Percentiles rank a stretch among this genome's conserved stretches.
These are phyloP conservation scores for Verasper variegatus DNA, from an alignment of 2,113 vertebrate genomes.

Conservation along the genomic window DNA sequence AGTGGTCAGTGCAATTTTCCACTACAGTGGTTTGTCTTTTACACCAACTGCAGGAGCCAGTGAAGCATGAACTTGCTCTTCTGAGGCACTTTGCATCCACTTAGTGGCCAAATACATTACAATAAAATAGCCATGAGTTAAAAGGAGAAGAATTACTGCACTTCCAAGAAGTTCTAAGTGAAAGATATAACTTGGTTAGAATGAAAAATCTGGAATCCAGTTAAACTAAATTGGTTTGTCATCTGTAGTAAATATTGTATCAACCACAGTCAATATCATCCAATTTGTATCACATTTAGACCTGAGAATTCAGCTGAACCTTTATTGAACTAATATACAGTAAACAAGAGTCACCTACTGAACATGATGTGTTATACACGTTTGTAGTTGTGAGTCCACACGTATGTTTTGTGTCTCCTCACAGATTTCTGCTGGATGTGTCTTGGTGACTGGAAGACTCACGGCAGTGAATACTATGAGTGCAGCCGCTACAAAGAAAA, in stretches of 20 bases:
- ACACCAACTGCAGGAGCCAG: background rate
- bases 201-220: background rate
- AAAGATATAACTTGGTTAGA: background rate
- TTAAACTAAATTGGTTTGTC: too few species aligned
- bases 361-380: background rate
- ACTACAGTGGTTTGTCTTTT: background rate
- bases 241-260: background rate
- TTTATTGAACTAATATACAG: background rate
- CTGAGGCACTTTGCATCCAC: background rate
- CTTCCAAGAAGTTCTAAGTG: background rate
- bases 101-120: background rate
- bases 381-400: background rate
- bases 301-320: background rate
- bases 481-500: constrained; percentile 99
- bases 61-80: background rate
- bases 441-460: constrained; percentile 99
- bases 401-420: background rate
- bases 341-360: background rate
- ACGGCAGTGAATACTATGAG: constrained; percentile 99
- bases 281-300: background rate
- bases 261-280: background rate
- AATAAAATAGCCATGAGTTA: background rate
- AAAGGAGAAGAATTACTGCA: background rate
- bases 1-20: too few species aligned
- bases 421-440: constrained; percentile 99